Evolutionary conservation across 2,888 invertebrate species (phyloP), one percentile per base, ranked within the genome.

Genomic region (Lacanobia oleracea): DNA sequence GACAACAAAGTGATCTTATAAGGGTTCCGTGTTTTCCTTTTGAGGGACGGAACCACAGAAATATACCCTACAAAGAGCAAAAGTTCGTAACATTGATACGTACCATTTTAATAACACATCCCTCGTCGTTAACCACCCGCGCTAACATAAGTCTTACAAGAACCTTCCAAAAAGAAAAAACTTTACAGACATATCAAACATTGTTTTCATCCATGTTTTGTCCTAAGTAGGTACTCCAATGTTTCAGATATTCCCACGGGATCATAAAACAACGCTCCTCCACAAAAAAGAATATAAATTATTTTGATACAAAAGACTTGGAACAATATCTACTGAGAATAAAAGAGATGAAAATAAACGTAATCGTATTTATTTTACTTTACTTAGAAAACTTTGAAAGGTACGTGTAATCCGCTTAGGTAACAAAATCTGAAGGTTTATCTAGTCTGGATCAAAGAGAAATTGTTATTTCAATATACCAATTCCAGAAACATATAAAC

Each of bases 301-400:
- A 77, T 77, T 57, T 77, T 51, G 43, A 21, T 77, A 77, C 56
- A 69, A 77, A 69, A 77, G 43, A 57, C 33, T 77, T 57, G 43
- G n/a, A 23, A 57, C 33, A 43, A 68, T 12, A 68, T 77, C 43
- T 50, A 18, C 23, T 23, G 33, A 69, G 43, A 77, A 77, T 68
- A 68, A 77, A 77, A 51, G 40, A 43, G 33, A 57, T 57, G 23
- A 7, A 77, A 33, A 72, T 68, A 50, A 56, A 56, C 43, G 40
- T 56, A 23, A 48, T 18, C 18, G 8, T 40, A 75, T 66, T 65
- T 56, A 14, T 75, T 54, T 66, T 48, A 72, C 45, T 73, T 57
- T 50, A 40, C 16, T 72, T 10, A 40, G 21, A 21, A 23, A 43
- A 71, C 16, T 4, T 68, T 67, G n/a, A 40, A 69, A 14, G 12